These are phyloP conservation scores for Galemys pyrenaicus DNA, from an alignment of 2,113 vertebrate species.

Conservation along the genomic window DNA sequence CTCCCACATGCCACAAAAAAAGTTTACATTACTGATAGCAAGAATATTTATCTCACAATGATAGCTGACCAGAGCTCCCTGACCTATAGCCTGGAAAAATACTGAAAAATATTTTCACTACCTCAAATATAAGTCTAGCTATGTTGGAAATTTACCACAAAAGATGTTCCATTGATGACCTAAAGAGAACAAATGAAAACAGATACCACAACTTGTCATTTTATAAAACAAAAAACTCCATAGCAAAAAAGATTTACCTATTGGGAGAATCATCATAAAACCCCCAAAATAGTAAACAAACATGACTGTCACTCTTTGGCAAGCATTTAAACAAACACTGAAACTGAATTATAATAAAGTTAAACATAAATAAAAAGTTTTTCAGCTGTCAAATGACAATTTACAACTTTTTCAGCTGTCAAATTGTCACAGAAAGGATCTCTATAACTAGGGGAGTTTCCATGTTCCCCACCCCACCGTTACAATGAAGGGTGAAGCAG, in stretches of 20 bases:
- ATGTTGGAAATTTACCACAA: slow-evolving; percentile 33
- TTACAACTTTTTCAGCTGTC: no score
- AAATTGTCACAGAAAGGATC: no score
- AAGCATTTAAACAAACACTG: neutral
- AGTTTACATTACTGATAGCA: neutral
- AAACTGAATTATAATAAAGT: neutral
- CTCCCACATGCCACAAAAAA: neutral
- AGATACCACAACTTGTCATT: neutral
- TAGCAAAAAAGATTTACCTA: neutral
- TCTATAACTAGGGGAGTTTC: no score
- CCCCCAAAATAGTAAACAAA: neutral
- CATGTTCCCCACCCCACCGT: no score
- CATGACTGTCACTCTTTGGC: neutral
- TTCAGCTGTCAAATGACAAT: neutral
- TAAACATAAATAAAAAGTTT: slow-evolving; percentile 17
- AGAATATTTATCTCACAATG: neutral
- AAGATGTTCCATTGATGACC: neutral
- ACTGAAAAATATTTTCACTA: slow-evolving; percentile 28
- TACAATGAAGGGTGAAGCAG: no score
- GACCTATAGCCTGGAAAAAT: neutral
- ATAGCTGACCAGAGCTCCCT: neutral
- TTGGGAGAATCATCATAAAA: neutral
- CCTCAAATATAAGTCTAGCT: slow-evolving; percentile 38
- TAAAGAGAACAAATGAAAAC: neutral
- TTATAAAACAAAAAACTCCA: slow-evolving; percentile 8